Evolutionary conservation across 2,113 vertebrate genomes (phyloP), one percentile per base, ranked within the genome.

Genomic region (Aegotheles bennettii): DNA sequence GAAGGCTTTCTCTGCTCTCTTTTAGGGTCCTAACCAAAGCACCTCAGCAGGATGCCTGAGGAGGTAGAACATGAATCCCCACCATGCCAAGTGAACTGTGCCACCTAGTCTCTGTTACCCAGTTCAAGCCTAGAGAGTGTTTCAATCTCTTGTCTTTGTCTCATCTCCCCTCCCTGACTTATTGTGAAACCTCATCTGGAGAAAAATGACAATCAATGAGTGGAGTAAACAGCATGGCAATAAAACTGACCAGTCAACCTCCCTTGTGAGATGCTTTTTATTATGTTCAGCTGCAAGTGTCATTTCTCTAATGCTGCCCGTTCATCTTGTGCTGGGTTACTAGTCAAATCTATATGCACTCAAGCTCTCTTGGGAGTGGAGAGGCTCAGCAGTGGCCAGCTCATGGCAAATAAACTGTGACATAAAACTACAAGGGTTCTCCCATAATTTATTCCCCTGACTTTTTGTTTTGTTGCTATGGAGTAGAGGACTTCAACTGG

Each of bases 201-300:
- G 28, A 54, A 73, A 25, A 70, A 83, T 6, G 9, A 45, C 6
- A 35, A 43, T 43, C 65, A 95, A 80, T 54, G 38, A 89, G 60
- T 10, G 36, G 15, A 59, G 73, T 59, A 94, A 87, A 74, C 53
- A 61, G 16, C 40, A 67, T 23, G 68, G 45, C 75, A 92, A 95
- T 73, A 70, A 87, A 71, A 36, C 25, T 87, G 60, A 63, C 69
- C 68, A 71, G 60, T 19, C 73, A 76, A n/a, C 43, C 82, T 92
- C 74, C 60, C 33, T 38, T 47, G 11, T 35, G 65, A 92, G 71
- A 24, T 86, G 74, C 35, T 89, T 96, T 96, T 96, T 88, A 86
- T 94, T 93, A 83, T 60, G 65, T 92, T 96, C 73, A 57, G 54
- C 64, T 92, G 74, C 68, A 94, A 95, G 53, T 64, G 73, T 50